phyloP scores from a whole-genome alignment of 2,113 vertebrate genomes.

The Pomatostomus ruficeps region DNA sequence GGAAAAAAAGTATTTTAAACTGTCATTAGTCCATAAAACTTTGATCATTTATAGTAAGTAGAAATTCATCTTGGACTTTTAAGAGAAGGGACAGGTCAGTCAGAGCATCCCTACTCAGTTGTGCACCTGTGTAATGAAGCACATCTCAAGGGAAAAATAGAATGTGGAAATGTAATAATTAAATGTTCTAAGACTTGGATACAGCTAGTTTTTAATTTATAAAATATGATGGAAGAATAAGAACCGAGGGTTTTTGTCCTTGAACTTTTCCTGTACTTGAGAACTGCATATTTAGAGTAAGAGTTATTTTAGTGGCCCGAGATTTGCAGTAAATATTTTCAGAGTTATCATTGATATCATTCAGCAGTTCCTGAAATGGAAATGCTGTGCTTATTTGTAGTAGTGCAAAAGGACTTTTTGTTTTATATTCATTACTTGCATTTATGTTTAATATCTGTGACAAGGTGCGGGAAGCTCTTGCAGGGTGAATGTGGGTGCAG shows the following conservation, averaged over 20 bases:
- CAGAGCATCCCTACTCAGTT: neutral
- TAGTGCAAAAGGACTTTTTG: neutral
- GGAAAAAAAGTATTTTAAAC: conserved; percentile 17
- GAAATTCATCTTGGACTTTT: conserved; percentile 32
- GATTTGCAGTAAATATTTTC: neutral
- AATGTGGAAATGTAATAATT: neutral
- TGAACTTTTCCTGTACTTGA: neutral
- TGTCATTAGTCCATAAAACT: conserved; percentile 54
- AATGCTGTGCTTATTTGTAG: neutral
- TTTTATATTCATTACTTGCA: neutral
- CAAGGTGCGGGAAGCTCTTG: neutral
- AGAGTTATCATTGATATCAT: neutral
- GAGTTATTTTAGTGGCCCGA: neutral
- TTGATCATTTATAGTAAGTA: conserved; percentile 42
- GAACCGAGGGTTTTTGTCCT: neutral
- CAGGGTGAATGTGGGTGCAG: neutral
- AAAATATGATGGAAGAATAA: neutral
- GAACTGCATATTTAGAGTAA: neutral
- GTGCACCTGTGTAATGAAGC: neutral
- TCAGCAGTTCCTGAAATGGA: neutral
- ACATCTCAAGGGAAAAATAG: neutral
- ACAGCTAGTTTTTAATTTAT: neutral
- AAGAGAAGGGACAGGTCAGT: conserved; percentile 38
- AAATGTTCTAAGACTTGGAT: neutral
- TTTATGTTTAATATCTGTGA: neutral